Percentiles rank a stretch among this genome's conserved stretches.
Conservation (phyloP, 2,888 invertebrate genomes). For the Nephrocerus scutellatus region DNA sequence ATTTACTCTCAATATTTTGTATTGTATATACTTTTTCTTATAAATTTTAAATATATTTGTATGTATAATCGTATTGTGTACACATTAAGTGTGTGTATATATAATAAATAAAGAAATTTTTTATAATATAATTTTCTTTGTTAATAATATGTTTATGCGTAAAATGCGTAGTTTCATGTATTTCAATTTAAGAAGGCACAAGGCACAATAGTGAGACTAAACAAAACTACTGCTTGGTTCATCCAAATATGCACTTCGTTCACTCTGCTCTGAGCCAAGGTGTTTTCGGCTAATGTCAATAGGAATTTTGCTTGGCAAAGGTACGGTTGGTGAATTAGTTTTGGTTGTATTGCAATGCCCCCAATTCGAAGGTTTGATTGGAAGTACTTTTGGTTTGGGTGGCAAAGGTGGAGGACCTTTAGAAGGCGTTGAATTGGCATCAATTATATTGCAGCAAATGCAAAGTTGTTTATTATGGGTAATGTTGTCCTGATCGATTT, state of each 20-base stretch:
- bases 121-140: too few relatives aligned
- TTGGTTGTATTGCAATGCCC: conserved; percentile 31
- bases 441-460: conserved; percentile 24
- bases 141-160: too few relatives aligned
- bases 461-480: conserved; percentile 11
- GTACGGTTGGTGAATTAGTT: conserved; percentile 18
- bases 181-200: too few relatives aligned
- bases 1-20: too few relatives aligned
- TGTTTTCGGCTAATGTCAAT: conserved; percentile 34
- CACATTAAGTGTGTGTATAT: too few relatives aligned
- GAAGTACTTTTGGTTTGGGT: conserved; percentile 66
- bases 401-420: conserved; percentile 62
- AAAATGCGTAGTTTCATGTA: too few relatives aligned
- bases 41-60: too few relatives aligned
- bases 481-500: conserved; percentile 27
- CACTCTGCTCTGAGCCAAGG: conserved; percentile 29
- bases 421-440: conserved; percentile 18
- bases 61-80: too few relatives aligned
- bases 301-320: conserved; percentile 27
- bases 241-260: conserved; percentile 53
- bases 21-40: too few relatives aligned
- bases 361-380: conserved; percentile 58
- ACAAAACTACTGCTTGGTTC: conserved; percentile 62
- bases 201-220: conserved; percentile 38
- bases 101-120: too few relatives aligned